Base-by-base conservation (phyloP, 2,113 vertebrate species). In the Forbesichthys papilliferus region DNA sequence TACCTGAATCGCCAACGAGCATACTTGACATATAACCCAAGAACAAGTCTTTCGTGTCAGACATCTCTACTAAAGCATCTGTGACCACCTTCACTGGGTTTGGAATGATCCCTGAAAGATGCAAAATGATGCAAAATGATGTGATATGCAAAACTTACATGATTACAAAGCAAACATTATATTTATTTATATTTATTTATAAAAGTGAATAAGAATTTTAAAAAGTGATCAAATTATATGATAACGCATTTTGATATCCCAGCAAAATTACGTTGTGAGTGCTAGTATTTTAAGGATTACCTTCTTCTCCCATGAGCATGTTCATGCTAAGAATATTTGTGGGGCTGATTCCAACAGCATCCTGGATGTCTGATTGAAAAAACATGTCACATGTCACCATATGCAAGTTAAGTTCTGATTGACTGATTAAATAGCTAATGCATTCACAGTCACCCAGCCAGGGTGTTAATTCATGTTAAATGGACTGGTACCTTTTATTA, bases 41-140 rank as follows among this genome's bases (percentile, higher is more conserved):
- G 5, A 93, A 77, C 68, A 85, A 58, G 42, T 92, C 90, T 68
- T 86, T 93, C 73, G 85, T 84, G 75, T 92, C 89, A 6, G 84
- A 51, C 59, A 92, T 80, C 61, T 91, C 90, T 71, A 91, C 76
- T 51, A 92, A 47, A 0, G 87, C 88, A 3, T 93, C 90, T 69
- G 89, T 86, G 6, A 92, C 77, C 4, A 88, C 79, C 81, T 93
- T 91, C 87, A 91, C 81, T 2, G 93, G 89, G 27, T 93, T 90
- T 48, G 87, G 84, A 74, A 91, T 12, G 61, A 85, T 83, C 46
- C 81, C 92, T 91, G 61, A 62, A 69, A 34, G 13, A 9, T 34
- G 20, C 11, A 5, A 3, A 58, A 58, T 58, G 36, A 42, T 42
- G 7, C 5, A 5, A 42, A 42, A 42, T 42, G 36, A 27, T 27